Conservation (phyloP, 2,113 vertebrate species). For the Sminthopsis crassicaudata region DNA sequence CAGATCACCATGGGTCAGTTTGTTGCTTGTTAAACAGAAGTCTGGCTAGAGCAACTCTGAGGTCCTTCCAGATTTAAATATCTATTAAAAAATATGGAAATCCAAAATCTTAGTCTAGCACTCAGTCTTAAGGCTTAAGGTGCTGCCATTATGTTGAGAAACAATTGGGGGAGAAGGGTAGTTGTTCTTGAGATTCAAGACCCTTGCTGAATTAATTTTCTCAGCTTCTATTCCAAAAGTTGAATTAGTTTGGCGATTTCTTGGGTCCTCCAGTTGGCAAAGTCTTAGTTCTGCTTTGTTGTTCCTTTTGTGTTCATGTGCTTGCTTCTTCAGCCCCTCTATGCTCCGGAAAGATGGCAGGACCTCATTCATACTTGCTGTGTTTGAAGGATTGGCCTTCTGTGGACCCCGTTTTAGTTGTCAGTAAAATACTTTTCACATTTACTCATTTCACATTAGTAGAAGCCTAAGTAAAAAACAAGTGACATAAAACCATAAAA, state of each 20-base stretch:
- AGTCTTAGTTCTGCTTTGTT: not conserved
- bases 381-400: conserved; percentile 34
- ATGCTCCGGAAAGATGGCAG: not conserved
- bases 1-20: not conserved
- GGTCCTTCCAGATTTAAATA: not conserved
- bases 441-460: conserved; percentile 28
- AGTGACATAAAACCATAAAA: conserved; percentile 39
- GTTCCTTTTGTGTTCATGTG: conserved; percentile 45
- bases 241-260: not conserved
- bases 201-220: not conserved
- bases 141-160: not conserved
- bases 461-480: not conserved
- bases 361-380: conserved; percentile 38
- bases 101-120: not conserved
- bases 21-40: not conserved
- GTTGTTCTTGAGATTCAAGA: not conserved
- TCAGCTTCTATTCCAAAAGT: not conserved
- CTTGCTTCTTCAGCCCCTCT: conserved; percentile 39
- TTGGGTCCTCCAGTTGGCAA: not conserved
- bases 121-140: not conserved
- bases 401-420: conserved; percentile 26
- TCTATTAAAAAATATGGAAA: not conserved
- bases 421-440: conserved; percentile 51
- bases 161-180: not conserved
- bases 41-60: not conserved